phyloP scores from a whole-genome alignment of 2,888 invertebrate genomes.

The Disparrhopalites patrizii region DNA sequence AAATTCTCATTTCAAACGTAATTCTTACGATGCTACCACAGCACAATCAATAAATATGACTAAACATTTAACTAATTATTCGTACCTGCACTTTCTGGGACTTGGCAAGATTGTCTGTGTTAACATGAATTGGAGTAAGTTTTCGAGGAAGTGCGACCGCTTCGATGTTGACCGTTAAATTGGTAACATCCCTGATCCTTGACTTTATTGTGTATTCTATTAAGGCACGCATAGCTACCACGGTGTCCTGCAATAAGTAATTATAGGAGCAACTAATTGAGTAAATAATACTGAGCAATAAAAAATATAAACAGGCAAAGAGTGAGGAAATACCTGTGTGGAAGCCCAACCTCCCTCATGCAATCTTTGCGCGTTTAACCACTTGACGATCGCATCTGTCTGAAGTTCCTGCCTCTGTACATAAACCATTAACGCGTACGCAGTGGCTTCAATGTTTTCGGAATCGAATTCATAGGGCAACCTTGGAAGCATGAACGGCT shows the following conservation, averaged over 20 bases:
- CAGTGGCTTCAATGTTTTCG: constrained; percentile 87
- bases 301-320: no score
- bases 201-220: constrained; percentile 84
- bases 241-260: constrained; percentile 66
- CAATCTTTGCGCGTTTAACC: constrained; percentile 82
- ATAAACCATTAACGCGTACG: constrained; percentile 84
- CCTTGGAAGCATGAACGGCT: constrained; percentile 81
- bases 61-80: no score
- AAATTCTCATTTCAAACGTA: no score
- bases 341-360: constrained; percentile 86
- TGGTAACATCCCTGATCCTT: constrained; percentile 77
- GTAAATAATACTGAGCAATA: no score
- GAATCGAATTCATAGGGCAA: constrained; percentile 84
- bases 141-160: constrained; percentile 73
- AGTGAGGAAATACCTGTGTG: constrained; percentile 69
- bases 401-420: constrained; percentile 76
- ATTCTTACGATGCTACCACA: no score
- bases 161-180: constrained; percentile 72
- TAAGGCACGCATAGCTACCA: constrained; percentile 79
- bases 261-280: no score
- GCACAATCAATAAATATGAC: no score
- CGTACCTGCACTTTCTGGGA: constrained; percentile 71
- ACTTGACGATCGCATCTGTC: constrained; percentile 80
- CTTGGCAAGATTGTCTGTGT: constrained; percentile 70
- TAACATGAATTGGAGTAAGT: constrained; percentile 64